Conservation (phyloP, 2,888 invertebrate species). For the Strigamia transsilvanica region DNA sequence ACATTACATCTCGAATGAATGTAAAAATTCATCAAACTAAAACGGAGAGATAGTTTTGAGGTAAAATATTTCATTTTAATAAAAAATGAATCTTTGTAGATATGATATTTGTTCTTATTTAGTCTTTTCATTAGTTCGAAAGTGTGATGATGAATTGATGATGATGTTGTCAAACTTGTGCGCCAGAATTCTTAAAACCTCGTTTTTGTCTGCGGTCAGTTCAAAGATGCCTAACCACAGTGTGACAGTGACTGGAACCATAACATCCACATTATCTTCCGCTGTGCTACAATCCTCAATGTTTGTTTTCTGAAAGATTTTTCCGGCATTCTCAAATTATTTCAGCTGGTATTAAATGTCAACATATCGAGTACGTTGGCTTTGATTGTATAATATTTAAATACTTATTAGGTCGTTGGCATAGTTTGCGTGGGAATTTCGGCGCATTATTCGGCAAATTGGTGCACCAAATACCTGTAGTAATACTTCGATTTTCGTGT, state of each 20-base stretch:
- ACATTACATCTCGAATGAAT: neutral
- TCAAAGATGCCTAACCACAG: conserved; percentile 15
- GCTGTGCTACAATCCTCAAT: conserved; percentile 36
- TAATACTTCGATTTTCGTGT: neutral
- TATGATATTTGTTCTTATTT: no score
- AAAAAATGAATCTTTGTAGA: neutral
- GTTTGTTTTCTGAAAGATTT: neutral
- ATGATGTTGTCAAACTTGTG: neutral
- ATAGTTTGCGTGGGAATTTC: neutral
- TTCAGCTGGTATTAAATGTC: conserved; percentile 16
- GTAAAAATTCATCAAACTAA: neutral
- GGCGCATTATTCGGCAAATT: neutral
- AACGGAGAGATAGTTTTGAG: neutral
- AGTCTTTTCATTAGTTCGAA: no score
- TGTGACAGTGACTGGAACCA: conserved; percentile 28
- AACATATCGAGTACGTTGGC: neutral
- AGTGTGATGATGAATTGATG: no score
- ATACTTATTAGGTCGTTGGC: neutral
- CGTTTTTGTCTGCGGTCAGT: neutral
- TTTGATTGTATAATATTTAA: neutral
- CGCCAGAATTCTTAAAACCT: neutral
- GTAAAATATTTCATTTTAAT: no score
- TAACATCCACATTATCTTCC: neutral
- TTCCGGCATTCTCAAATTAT: conserved; percentile 2
- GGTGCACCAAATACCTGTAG: neutral